Conservation (phyloP, 2,888 invertebrate species). For the Caradrina clavipalpis region DNA sequence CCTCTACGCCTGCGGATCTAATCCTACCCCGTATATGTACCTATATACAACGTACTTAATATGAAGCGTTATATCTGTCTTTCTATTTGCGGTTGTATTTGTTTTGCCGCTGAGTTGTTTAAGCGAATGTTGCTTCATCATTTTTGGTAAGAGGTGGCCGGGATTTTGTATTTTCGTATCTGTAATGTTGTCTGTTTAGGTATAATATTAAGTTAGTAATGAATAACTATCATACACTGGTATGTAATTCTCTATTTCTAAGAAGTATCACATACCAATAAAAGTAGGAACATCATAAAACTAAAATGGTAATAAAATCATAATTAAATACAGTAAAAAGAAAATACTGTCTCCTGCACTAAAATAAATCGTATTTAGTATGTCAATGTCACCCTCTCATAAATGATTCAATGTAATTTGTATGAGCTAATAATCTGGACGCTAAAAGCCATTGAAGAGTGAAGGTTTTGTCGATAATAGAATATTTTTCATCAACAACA, state of each 20-base stretch:
- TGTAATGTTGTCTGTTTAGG: neutral
- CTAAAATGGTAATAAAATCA: neutral
- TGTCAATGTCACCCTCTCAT: neutral
- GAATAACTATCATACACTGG: neutral
- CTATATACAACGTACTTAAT: constrained; percentile 31
- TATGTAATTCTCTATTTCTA: neutral
- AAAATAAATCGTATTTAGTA: neutral
- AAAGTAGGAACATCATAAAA: neutral
- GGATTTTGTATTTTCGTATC: constrained; percentile 8
- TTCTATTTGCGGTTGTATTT: constrained; percentile 45
- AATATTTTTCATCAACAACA: constrained; percentile 8
- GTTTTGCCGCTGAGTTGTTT: constrained; percentile 36
- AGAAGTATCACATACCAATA: neutral
- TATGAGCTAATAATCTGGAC: constrained; percentile 11
- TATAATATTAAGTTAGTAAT: neutral
- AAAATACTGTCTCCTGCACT: neutral
- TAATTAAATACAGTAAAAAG: neutral
- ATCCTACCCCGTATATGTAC: constrained; percentile 48
- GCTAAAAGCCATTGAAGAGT: constrained; percentile 13
- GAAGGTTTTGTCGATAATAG: neutral
- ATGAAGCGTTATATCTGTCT: constrained; percentile 46
- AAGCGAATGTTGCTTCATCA: constrained; percentile 19
- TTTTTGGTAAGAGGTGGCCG: constrained; percentile 20
- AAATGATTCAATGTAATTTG: constrained; percentile 8
- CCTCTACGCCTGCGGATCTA: constrained; percentile 61